Evolutionary conservation across 1,140 invertebrate species (phyloP), one percentile per base, ranked within the genome.

Genomic region (Macrosteles quadrilineatus): DNA sequence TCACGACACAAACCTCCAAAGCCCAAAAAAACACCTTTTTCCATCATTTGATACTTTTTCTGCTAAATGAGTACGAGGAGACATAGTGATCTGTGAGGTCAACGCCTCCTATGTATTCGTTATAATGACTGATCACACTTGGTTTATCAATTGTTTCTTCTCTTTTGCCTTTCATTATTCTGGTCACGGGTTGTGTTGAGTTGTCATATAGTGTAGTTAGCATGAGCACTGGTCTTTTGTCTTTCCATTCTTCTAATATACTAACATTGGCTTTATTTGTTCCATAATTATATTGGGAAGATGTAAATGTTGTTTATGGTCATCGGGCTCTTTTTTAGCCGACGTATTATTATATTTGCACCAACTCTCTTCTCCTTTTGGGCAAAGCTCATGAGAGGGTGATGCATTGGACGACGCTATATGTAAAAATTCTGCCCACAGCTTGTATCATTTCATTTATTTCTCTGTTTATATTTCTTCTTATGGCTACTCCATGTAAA

Each of bases 61-160:
- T 45, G 29, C 21, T 45, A 45, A 45, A n/a, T n/a, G n/a, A n/a
- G n/a, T n/a, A n/a, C n/a, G 32, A 47, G 25, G 65, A 29, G n/a
- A 67, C 47, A 36, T 67, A 67, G 47, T 67, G 65, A 29, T 67
- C 65, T 43, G 65, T 12, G 14, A 67, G n/a, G 43, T 67, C 40
- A 21, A 67, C 65, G 1, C 65, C 65, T n/a, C n/a, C n/a, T n/a
- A n/a, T n/a, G n/a, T n/a, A n/a, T n/a, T n/a, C n/a, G n/a, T n/a
- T n/a, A n/a, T 67, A 67, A 23, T 40, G 65, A 47, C 40, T 45
- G 17, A 67, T 45, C 14, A 29, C 32, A 32, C 32, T 25, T 25
- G 31, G 65, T 29, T 67, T 67, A 19, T 23, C 23, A 67, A 67
- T 29, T 21, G 14, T 23, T 67, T 67, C 65, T 67, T 45, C 65